Evolutionary conservation across 1,140 invertebrate genomes (phyloP).

Genomic region (Papilio helenus): DNA sequence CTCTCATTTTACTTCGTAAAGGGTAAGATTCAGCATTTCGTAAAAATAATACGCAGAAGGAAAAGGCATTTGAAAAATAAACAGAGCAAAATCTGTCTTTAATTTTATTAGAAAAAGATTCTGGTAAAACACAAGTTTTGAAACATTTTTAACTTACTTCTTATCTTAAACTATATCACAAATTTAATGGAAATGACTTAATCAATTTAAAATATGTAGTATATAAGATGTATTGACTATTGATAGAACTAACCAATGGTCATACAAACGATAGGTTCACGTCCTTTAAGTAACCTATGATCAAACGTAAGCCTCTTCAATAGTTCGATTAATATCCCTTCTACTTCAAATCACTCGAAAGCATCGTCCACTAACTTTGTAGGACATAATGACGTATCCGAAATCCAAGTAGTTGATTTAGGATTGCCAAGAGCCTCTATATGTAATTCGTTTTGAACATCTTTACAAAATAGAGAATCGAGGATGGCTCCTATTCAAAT

Average conservation of each 20-base stretch:
- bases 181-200: background rate
- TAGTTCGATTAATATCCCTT: constrained; percentile 19
- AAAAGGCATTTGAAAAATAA: background rate
- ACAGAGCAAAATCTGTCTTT: background rate
- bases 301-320: background rate
- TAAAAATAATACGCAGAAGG: background rate
- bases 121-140: background rate
- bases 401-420: constrained; percentile 26
- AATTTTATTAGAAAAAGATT: background rate
- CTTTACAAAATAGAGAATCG: constrained; percentile 1
- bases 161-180: background rate
- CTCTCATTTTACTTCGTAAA: background rate
- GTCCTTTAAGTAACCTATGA: background rate
- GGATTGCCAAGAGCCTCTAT: background rate
- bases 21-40: background rate
- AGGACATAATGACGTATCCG: constrained; percentile 16
- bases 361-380: constrained; percentile 9
- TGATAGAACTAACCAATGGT: constrained; percentile 8
- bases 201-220: background rate
- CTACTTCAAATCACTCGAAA: constrained; percentile 11
- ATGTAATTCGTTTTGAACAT: constrained; percentile 12
- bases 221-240: background rate
- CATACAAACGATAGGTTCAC: background rate
- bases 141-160: background rate
- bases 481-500: background rate